Conservation (phyloP, 2,797 vertebrate species). For the Threskiornis aethiopicus region DNA sequence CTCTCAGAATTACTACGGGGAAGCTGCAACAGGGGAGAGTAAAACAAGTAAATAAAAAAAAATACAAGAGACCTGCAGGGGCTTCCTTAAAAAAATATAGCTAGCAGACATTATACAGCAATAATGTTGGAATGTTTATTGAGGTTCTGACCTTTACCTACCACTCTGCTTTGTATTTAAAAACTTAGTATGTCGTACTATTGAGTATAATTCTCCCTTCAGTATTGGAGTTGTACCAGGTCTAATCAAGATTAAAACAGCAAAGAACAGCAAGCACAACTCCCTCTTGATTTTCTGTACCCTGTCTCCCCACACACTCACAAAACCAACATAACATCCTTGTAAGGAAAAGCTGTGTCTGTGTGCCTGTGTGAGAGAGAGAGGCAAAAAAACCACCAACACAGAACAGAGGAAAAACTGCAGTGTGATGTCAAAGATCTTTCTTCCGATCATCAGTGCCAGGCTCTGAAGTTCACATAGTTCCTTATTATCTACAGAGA, state of each 20-base stretch:
- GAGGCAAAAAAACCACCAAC: no score
- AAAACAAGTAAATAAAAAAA: not conserved
- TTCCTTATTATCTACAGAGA: not conserved
- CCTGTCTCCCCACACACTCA: not conserved
- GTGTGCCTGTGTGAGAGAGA: not conserved
- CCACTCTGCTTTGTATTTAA: not conserved
- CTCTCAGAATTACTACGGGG: not conserved
- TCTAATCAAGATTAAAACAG: not conserved
- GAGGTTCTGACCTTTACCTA: not conserved
- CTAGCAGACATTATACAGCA: not conserved
- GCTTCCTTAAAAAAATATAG: not conserved
- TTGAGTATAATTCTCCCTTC: not conserved
- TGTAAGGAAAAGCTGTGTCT: not conserved
- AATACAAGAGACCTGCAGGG: not conserved
- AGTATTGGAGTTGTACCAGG: not conserved
- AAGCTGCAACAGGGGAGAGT: not conserved
- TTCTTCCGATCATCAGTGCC: not conserved
- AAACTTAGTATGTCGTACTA: not conserved
- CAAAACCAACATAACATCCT: not conserved
- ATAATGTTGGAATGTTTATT: not conserved
- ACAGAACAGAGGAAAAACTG: slow-evolving; percentile 25
- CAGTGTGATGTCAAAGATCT: not conserved
- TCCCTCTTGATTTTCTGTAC: not conserved
- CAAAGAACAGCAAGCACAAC: not conserved
- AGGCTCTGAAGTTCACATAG: slow-evolving; percentile 25